These are phyloP conservation scores for Galerucella pusilla DNA, from an alignment of 2,888 invertebrate species.

Conservation along the genomic window DNA sequence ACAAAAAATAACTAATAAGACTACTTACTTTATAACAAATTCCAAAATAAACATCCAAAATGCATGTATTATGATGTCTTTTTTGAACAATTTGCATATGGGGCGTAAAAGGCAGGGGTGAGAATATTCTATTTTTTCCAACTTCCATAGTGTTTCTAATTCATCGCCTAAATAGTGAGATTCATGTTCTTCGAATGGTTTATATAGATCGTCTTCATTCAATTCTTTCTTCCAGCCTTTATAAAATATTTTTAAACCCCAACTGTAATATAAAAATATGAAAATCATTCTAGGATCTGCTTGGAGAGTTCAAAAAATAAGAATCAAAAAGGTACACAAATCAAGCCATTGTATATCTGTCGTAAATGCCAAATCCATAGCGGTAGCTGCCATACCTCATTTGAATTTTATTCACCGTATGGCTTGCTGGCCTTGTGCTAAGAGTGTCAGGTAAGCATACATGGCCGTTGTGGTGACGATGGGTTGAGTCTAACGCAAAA, in stretches of 20 bases:
- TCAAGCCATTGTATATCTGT: too few species aligned
- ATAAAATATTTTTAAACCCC: conserved; percentile 66
- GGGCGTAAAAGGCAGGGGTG: conserved; percentile 55
- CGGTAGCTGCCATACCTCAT: too few species aligned
- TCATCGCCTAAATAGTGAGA: conserved; percentile 64
- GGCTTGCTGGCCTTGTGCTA: too few species aligned
- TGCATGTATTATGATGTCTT: conserved; percentile 53
- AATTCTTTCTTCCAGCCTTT: conserved; percentile 67
- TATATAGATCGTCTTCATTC: conserved; percentile 66
- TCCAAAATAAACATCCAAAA: conserved; percentile 53
- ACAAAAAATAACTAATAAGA: neutral
- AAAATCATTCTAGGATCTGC: too few species aligned
- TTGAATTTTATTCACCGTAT: too few species aligned
- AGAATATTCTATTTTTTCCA: conserved; percentile 51
- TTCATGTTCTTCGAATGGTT: conserved; percentile 65
- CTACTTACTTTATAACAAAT: conserved; percentile 54
- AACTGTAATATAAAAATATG: conserved; percentile 59
- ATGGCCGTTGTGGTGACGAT: too few species aligned
- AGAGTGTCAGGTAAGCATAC: too few species aligned
- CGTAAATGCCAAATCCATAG: too few species aligned
- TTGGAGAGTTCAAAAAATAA: too few species aligned
- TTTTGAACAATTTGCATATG: conserved; percentile 55
- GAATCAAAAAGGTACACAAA: too few species aligned
- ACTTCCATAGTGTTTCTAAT: conserved; percentile 61
- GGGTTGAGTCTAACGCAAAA: too few species aligned